Base-by-base conservation (phyloP, 2,797 vertebrate species). In the Fundulus diaphanus region DNA sequence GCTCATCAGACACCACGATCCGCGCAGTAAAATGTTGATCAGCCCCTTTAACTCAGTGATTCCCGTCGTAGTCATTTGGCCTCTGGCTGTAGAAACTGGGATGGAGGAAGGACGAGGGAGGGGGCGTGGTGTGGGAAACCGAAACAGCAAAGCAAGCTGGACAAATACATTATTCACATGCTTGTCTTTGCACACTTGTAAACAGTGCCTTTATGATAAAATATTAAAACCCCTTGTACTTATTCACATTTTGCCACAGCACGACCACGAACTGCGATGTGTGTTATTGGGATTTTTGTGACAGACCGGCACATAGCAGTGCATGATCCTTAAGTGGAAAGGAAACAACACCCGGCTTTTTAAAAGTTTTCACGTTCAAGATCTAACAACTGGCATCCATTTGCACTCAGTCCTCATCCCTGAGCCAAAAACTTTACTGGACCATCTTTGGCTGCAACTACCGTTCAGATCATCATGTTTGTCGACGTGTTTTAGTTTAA, bases 21-120 rank as follows among this genome's bases (percentile, higher is more conserved):
- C 77, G 73, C 74, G 74, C 51, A 69, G 67, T 85, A 76, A 42
- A 78, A 73, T 81, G 84, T 49, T 80, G 82, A 85, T 87, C 74
- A 51, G 35, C 51, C 73, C 46, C 66, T 82, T 70, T 78, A 81
- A 79, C 74, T 82, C 79, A 85, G 78, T 83, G 83, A 82, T 86
- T 81, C 78, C 59, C 40, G 54, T 90, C 80, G 86, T 92, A 89
- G 89, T 66, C 78, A 85, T 82, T 88, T 85, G 70, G 83, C 85
- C 80, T 75, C 72, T 15, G 27, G 81, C 82, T 79, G 71, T 68
- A 61, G 68, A 72, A 79, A 71, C 33, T n/a, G 24, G 49, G 56
- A 73, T 42, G n/a, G 27, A 57, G 37, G 56, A 40, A 74, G 44
- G 3, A 33, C 31, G n/a, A 48, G 44, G 5, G 31, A 33, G 46